A percentile compares a stretch with the other conserved stretches of the same genome.
These are phyloP conservation scores for Acanthosepion lycidas DNA, from an alignment of 2,888 invertebrate genomes.

Conservation along the genomic window DNA sequence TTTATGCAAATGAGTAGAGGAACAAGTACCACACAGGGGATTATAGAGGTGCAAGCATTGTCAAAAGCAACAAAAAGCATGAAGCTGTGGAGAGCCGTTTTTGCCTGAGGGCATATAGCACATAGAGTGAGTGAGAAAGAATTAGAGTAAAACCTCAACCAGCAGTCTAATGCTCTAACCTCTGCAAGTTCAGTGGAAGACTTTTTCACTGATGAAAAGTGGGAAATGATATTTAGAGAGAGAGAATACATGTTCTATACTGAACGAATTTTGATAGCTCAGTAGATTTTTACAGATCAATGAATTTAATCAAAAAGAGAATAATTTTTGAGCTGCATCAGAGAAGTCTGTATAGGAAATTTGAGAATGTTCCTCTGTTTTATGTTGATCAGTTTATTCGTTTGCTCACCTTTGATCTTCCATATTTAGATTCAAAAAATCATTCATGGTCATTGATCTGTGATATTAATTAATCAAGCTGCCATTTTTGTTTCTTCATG, in stretches of 20 bases:
- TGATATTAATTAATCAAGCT: neutral
- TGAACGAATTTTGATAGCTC: neutral
- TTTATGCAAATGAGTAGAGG: too few species aligned
- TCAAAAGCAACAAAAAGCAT: too few species aligned
- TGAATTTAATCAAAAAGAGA: neutral
- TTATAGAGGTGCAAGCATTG: too few species aligned
- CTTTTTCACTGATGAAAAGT: neutral
- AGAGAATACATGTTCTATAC: neutral
- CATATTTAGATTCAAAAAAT: neutral
- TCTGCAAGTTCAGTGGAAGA: neutral
- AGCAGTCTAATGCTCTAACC: too few species aligned
- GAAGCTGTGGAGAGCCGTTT: too few species aligned
- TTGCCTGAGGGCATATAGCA: too few species aligned
- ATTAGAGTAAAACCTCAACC: too few species aligned
- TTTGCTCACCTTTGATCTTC: neutral
- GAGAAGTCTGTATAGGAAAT: neutral
- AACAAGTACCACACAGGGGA: too few species aligned
- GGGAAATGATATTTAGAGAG: neutral
- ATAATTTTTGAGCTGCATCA: neutral
- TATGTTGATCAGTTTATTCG: neutral
- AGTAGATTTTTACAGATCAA: neutral
- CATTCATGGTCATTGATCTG: neutral
- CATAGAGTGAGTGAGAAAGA: too few species aligned
- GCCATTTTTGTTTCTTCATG: neutral
- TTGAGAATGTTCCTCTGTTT: neutral